These are phyloP conservation scores for Notolabrus celidotus DNA, from an alignment of 2,797 vertebrate genomes.

Conservation along the genomic window DNA sequence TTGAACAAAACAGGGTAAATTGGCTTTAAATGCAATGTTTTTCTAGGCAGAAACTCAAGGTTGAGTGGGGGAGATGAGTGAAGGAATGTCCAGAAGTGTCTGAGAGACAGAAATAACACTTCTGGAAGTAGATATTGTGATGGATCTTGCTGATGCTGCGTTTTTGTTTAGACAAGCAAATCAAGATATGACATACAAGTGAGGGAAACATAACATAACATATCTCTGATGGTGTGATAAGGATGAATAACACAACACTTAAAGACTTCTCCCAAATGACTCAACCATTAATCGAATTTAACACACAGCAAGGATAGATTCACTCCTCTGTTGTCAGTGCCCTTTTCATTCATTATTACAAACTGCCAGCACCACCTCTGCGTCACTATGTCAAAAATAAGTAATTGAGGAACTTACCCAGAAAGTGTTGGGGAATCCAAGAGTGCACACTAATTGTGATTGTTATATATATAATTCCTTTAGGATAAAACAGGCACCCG, in stretches of 20 bases:
- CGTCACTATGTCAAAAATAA: background rate
- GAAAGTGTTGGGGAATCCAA: background rate
- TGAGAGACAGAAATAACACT: background rate
- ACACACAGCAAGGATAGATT: background rate
- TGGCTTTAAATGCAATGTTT: background rate
- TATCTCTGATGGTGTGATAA: background rate
- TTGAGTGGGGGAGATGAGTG: background rate
- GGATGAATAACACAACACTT: background rate
- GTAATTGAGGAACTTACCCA: conserved; percentile 3
- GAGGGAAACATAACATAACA: background rate
- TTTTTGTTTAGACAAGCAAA: background rate
- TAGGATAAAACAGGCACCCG: background rate
- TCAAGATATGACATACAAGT: background rate
- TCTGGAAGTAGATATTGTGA: too few relatives aligned
- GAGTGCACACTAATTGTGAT: background rate
- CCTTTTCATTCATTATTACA: background rate
- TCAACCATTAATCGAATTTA: background rate
- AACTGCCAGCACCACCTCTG: background rate
- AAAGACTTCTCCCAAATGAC: too few relatives aligned
- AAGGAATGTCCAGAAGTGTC: background rate
- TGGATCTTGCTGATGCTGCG: too few relatives aligned
- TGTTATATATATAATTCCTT: background rate
- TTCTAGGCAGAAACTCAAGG: background rate
- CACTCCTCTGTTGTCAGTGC: background rate
- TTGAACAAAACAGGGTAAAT: background rate